Percentiles rank a stretch among this genome's conserved stretches.
phyloP scores from a whole-genome alignment of 2,797 vertebrate genomes.

The Artibeus jamaicensis region DNA sequence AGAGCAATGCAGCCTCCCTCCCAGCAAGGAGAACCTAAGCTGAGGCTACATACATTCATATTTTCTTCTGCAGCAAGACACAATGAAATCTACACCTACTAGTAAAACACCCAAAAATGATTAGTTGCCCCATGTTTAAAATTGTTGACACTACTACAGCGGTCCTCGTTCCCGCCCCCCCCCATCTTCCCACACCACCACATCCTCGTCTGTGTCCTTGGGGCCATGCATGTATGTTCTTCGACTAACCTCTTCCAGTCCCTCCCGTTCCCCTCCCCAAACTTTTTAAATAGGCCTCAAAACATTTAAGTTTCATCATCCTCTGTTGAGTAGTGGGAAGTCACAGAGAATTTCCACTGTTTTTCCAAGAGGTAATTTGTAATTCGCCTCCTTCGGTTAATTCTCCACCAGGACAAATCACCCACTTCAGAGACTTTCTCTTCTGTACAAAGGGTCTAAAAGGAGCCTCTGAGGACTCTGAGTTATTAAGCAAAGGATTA shows the following conservation, averaged over 20 bases:
- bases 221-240: not conserved
- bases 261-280: no score
- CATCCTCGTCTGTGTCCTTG: not conserved
- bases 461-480: not conserved
- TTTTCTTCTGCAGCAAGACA: rapidly evolving
- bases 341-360: not conserved
- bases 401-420: not conserved
- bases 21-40: not conserved
- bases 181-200: no score
- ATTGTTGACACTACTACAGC: not conserved
- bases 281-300: not conserved
- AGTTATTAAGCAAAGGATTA: constrained; percentile 12
- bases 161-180: not conserved
- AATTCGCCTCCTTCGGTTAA: not conserved
- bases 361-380: not conserved
- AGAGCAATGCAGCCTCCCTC: not conserved
- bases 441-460: not conserved
- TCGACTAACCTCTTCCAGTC: not conserved
- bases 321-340: not conserved
- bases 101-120: not conserved
- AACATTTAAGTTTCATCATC: not conserved
- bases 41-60: not conserved
- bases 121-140: not conserved
- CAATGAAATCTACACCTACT: not conserved
- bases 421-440: not conserved